These are phyloP conservation scores for Zhengitettix transpicula DNA, from an alignment of 2,888 invertebrate species.

Conservation along the genomic window DNA sequence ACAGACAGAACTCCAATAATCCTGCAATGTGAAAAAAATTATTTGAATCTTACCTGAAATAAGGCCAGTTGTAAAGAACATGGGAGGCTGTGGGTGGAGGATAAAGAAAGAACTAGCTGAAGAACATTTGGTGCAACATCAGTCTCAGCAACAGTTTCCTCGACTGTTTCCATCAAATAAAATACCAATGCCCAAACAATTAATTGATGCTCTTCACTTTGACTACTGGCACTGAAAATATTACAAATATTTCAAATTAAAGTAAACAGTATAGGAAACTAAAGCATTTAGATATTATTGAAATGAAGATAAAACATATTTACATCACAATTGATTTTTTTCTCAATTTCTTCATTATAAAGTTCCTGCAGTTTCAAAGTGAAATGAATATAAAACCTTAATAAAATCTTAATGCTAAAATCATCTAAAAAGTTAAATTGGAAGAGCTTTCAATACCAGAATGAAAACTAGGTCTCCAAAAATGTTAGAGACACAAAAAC, in stretches of 20 bases:
- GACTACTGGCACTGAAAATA: background rate
- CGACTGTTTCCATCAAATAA: conserved; percentile 55
- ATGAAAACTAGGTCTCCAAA: too few species aligned
- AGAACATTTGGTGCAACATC: conserved; percentile 39
- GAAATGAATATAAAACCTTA: too few species aligned
- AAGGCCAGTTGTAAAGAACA: conserved; percentile 29
- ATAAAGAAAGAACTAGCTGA: conserved; percentile 35
- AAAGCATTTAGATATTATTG: too few species aligned
- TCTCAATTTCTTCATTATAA: too few species aligned
- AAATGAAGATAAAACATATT: too few species aligned
- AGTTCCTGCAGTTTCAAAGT: too few species aligned
- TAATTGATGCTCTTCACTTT: conserved; percentile 43
- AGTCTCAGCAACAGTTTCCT: conserved; percentile 41
- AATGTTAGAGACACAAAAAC: too few species aligned
- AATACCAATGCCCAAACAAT: conserved; percentile 60
- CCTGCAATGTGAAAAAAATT: background rate
- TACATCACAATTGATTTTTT: too few species aligned
- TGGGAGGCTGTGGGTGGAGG: conserved; percentile 28
- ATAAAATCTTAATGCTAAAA: too few species aligned
- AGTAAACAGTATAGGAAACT: too few species aligned
- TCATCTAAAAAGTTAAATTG: too few species aligned
- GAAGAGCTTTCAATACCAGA: too few species aligned
- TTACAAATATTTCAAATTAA: background rate
- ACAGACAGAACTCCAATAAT: background rate
- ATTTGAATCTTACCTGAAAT: conserved; percentile 26